Evolutionary conservation across 2,888 invertebrate genomes (phyloP), one percentile per base, ranked within the genome.

Genomic region (Phaonia tiefii): DNA sequence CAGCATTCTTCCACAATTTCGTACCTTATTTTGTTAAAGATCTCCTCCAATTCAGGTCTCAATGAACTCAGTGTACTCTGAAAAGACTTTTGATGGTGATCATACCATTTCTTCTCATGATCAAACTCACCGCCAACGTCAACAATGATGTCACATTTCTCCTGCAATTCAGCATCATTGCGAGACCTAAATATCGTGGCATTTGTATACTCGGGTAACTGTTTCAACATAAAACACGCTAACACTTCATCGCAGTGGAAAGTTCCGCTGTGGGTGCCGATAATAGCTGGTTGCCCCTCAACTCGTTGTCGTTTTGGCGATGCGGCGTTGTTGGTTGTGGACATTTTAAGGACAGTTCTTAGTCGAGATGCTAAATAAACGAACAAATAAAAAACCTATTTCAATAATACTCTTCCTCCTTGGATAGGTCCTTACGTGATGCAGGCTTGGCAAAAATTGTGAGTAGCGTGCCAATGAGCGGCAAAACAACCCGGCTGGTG

Each of bases 81-180:
- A 86, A 97, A 97, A 17, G 92, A 92, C 75, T 94, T 93, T 91
- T 99, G 99, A 89, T 99, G 99, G 90, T 99, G 99, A 89, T 99
- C 99, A 90, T 96, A 99, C 81, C 95, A 92, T 80, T 95, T 93
- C 76, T 89, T 94, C 0, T 91, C 91, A 72, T 95, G 95, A 90
- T 98, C 94, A 90, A 96, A 99, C 15, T 93, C 93, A 0, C 94
- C 95, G 2, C 99, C 99, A 3, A 99, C 98, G 91, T 99, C 99
- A 0, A 99, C 95, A 0, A 99, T 97, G 84, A 99, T 94, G 88
- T 99, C 97, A 91, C 99, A 99, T 3, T 86, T 85, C 1, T 93
- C 92, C 0, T 94, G 93, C 71, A 99, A 92, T 84, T 93, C 92
- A 85, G 92, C 86, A 20, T 85, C 83, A 84, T 95, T 92, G 58